A percentile compares a stretch with the other conserved stretches of the same genome.
These are phyloP conservation scores for Perca fluviatilis DNA, from an alignment of 2,113 vertebrate species.

Conservation along the genomic window DNA sequence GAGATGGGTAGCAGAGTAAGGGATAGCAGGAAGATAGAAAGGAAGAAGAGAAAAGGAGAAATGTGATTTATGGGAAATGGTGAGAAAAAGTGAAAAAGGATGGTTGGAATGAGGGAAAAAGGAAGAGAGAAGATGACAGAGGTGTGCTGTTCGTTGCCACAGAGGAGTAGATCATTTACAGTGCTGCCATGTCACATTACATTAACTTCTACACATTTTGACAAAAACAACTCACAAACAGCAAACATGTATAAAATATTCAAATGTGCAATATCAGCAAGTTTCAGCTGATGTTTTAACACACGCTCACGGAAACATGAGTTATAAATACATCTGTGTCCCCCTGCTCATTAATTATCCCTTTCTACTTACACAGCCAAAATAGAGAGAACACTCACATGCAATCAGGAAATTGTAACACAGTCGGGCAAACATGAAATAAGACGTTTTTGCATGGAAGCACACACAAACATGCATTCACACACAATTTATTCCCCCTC, in stretches of 20 bases:
- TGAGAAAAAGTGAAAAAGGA: neutral
- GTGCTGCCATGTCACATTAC: constrained; percentile 41
- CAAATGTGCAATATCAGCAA: constrained; percentile 31
- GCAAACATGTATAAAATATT: constrained; percentile 39
- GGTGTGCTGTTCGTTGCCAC: neutral
- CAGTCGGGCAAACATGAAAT: constrained; percentile 35
- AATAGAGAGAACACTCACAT: constrained; percentile 4
- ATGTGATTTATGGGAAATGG: neutral
- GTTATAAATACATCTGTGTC: constrained; percentile 45
- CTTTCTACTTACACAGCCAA: constrained; percentile 42
- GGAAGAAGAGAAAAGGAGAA: neutral
- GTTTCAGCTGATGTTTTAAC: constrained; percentile 17
- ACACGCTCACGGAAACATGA: constrained; percentile 4
- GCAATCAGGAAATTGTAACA: constrained; percentile 33
- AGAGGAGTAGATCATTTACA: constrained; percentile 46
- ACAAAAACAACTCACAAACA: constrained; percentile 49
- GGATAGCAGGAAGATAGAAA: neutral
- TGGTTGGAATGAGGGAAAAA: neutral
- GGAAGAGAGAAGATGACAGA: neutral
- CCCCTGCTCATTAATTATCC: constrained; percentile 57
- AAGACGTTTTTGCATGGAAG: constrained; percentile 17
- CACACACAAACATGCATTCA: constrained; percentile 9
- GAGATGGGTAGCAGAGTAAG: neutral
- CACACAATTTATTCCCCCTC: neutral
- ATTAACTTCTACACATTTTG: constrained; percentile 28